Evolutionary conservation across 1,140 invertebrate genomes (phyloP).

Genomic region (Panagrolaimus sp.): DNA sequence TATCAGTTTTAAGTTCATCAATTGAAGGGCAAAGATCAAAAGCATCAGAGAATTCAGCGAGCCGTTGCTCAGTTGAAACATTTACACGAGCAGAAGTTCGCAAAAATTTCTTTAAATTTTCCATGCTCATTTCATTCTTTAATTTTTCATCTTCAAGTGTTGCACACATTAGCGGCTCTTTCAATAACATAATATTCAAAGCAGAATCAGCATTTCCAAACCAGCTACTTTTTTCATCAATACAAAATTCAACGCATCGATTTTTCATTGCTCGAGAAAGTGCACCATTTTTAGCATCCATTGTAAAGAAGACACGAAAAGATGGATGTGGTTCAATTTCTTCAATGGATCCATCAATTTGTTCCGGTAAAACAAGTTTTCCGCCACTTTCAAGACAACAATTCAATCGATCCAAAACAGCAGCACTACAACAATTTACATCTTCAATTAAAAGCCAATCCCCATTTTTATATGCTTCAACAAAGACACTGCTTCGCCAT

Average conservation of each 20-base stretch:
- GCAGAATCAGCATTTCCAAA: background rate
- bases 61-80: background rate
- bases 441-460: constrained; percentile 89
- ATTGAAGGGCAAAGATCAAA: background rate
- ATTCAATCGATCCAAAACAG: constrained; percentile 91
- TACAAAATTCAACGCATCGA: constrained; percentile 83
- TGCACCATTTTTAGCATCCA: constrained; percentile 87
- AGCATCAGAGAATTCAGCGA: background rate
- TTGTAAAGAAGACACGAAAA: constrained; percentile 78
- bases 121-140: background rate
- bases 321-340: background rate
- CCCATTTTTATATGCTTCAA: constrained; percentile 77
- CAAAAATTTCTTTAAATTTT: background rate
- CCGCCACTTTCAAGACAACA: constrained; percentile 86
- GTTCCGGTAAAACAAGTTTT: constrained; percentile 76
- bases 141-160: background rate
- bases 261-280: constrained; percentile 97
- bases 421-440: constrained; percentile 88
- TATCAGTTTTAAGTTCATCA: too few relatives aligned
- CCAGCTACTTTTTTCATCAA: constrained; percentile 60
- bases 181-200: constrained; percentile 2
- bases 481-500: constrained; percentile 89
- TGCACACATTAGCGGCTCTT: constrained; percentile 16
- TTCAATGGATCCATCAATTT: constrained; percentile 66
- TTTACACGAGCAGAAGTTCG: background rate